A percentile compares a stretch with the other conserved stretches of the same genome.
Evolutionary conservation across 2,113 vertebrate species (phyloP).

Genomic region (Hiodon tergisus): DNA sequence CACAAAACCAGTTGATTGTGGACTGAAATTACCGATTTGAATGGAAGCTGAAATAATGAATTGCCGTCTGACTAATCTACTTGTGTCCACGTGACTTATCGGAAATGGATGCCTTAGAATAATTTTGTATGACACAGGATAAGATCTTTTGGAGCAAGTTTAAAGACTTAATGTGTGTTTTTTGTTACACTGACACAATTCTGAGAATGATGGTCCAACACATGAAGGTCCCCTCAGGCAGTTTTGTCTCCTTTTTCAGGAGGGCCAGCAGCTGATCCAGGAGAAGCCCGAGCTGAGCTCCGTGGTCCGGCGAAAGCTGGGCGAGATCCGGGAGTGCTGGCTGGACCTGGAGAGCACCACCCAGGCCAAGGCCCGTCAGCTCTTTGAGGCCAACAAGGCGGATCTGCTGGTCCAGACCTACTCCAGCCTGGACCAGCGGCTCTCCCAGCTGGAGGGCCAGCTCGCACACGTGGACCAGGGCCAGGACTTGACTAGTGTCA

Average conservation of each 20-base stretch:
- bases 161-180: no score
- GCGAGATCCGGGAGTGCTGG: constrained; percentile 84
- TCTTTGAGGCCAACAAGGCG: constrained; percentile 79
- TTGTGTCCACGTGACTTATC: no score
- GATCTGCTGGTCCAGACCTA: constrained; percentile 83
- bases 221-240: background rate
- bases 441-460: constrained; percentile 76
- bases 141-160: no score
- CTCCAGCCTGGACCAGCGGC: constrained; percentile 71
- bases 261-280: constrained; percentile 80
- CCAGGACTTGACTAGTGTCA: constrained; percentile 76
- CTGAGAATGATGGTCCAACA: no score
- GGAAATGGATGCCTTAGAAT: no score
- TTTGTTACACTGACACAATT: no score
- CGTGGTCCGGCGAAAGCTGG: constrained; percentile 73
- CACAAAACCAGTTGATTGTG: no score
- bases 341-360: constrained; percentile 80
- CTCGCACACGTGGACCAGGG: constrained; percentile 70
- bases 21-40: no score
- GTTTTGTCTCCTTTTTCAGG: constrained; percentile 52
- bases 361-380: constrained; percentile 77
- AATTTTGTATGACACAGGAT: no score
- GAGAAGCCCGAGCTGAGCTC: constrained; percentile 82
- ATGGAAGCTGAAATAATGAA: no score
- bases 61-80: no score